phyloP scores from a whole-genome alignment of 2,888 invertebrate species.

The Melanargia galathea region DNA sequence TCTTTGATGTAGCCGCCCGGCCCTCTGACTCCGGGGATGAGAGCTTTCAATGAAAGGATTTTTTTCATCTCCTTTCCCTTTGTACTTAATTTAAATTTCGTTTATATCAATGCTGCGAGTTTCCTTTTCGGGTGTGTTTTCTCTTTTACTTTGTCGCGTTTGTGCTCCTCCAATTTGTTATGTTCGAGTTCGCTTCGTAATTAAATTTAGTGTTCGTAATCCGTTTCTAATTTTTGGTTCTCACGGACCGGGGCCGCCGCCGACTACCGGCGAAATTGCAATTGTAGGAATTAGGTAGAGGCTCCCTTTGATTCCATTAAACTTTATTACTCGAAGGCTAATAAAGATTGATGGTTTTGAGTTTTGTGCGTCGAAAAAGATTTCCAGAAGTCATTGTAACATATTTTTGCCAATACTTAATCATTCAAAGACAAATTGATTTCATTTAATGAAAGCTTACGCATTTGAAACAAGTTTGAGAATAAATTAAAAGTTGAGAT shows the following conservation, averaged over 20 bases:
- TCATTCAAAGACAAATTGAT: no score
- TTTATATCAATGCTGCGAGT: slow-evolving; percentile 82
- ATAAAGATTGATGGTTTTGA: slow-evolving; percentile 61
- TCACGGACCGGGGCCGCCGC: slow-evolving; percentile 46
- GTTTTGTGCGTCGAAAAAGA: no score
- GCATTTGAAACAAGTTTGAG: no score
- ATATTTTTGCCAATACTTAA: no score
- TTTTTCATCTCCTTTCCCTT: slow-evolving; percentile 82
- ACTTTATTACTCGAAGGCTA: slow-evolving; percentile 52
- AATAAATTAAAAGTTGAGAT: no score
- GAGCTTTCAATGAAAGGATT: slow-evolving; percentile 83
- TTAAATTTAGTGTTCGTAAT: slow-evolving; percentile 82
- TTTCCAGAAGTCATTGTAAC: no score
- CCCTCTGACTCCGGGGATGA: slow-evolving; percentile 78
- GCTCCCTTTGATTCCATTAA: slow-evolving; percentile 70
- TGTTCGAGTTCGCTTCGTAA: slow-evolving; percentile 80
- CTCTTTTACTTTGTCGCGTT: slow-evolving; percentile 82
- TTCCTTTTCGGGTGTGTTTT: slow-evolving; percentile 81
- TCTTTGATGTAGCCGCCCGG: slow-evolving; percentile 81
- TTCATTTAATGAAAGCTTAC: no score
- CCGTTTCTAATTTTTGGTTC: slow-evolving; percentile 67
- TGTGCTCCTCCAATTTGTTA: slow-evolving; percentile 81
- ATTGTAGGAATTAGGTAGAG: slow-evolving; percentile 76
- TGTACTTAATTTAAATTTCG: slow-evolving; percentile 83
- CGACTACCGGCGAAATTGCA: slow-evolving; percentile 75